phyloP scores from a whole-genome alignment of 2,888 invertebrate species.

The Sabatieria punctata region DNA sequence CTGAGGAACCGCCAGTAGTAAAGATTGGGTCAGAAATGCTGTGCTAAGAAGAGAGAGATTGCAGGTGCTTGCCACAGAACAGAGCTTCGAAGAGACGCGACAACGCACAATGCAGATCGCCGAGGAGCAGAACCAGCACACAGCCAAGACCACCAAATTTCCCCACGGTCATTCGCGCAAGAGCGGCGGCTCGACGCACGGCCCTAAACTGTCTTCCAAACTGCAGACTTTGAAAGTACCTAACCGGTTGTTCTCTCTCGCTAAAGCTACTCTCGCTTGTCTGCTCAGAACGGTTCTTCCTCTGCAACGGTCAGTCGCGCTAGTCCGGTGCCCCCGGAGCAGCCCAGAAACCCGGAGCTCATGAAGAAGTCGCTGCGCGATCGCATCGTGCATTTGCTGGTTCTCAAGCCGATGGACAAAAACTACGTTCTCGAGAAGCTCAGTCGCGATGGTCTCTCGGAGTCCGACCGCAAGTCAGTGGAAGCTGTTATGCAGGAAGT shows the following conservation, averaged over 20 bases:
- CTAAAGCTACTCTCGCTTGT: no score
- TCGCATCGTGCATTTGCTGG: not conserved
- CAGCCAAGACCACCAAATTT: not conserved
- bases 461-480: not conserved
- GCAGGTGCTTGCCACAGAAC: not conserved
- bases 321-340: not conserved
- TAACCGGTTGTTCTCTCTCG: no score
- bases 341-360: not conserved
- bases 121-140: not conserved
- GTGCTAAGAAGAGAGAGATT: not conserved
- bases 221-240: no score
- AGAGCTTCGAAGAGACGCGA: constrained; percentile 1
- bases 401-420: not conserved
- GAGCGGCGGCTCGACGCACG: not conserved
- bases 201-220: no score
- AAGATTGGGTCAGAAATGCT: no score
- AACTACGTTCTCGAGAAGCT: not conserved
- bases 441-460: not conserved
- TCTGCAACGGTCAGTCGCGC: not conserved
- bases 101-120: not conserved
- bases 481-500: not conserved
- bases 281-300: no score
- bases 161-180: not conserved
- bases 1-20: no score
- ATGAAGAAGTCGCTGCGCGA: not conserved